A percentile compares a stretch with the other conserved stretches of the same genome.
These are phyloP conservation scores for Brachyopa scutellaris DNA, from an alignment of 2,888 invertebrate species.

Conservation along the genomic window DNA sequence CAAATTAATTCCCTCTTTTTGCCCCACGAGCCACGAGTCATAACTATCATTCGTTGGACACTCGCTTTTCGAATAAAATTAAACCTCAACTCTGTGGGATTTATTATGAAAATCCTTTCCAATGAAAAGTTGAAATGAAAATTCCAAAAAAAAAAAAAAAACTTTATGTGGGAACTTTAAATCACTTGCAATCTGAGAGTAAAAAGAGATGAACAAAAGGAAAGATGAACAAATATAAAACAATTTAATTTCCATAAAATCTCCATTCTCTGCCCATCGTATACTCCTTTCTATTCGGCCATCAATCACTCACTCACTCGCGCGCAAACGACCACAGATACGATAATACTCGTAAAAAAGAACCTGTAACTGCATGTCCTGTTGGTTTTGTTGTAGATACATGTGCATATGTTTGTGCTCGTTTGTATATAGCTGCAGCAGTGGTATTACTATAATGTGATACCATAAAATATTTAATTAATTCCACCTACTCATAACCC, in stretches of 20 bases:
- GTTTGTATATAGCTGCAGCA: background rate
- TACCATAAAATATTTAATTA: conserved; percentile 27
- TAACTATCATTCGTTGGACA: background rate
- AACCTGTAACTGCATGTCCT: conserved; percentile 1
- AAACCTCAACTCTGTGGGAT: conserved; percentile 10
- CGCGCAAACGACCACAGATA: conserved; percentile 5
- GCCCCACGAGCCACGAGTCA: background rate
- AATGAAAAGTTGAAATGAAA: conserved; percentile 9
- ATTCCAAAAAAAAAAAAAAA: background rate
- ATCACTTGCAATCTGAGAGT: background rate
- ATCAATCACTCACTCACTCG: conserved; percentile 35
- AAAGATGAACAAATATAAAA: background rate
- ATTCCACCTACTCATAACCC: background rate
- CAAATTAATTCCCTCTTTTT: too few relatives aligned
- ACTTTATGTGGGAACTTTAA: background rate
- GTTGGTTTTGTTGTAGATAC: background rate
- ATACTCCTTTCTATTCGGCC: conserved; percentile 4
- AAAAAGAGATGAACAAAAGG: background rate
- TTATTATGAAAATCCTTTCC: conserved; percentile 17
- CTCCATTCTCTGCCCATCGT: conserved; percentile 29
- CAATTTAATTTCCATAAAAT: conserved; percentile 11
- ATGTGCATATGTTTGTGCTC: background rate
- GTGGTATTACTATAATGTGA: background rate
- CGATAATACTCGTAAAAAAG: background rate
- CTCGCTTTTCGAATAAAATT: conserved; percentile 14